Conservation (phyloP, 53 echinoderm and acorn worm genomes). For the Astropecten irregularis region DNA sequence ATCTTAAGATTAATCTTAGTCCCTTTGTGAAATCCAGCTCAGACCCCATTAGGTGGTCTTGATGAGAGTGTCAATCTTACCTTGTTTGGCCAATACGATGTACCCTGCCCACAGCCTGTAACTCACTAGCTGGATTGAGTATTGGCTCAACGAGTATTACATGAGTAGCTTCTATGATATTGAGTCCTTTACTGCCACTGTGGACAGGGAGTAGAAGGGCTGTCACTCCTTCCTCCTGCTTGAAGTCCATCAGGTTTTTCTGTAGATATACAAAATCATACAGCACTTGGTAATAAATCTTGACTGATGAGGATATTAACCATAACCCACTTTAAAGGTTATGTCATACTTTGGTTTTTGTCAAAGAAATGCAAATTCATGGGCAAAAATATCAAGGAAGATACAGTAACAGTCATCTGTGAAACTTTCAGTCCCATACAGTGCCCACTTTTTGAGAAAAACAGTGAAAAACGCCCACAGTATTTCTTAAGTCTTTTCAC, state of each 20-base stretch:
- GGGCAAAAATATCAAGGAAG: too few relatives aligned
- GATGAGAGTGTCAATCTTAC: conserved; percentile 66
- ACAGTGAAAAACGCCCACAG: too few relatives aligned
- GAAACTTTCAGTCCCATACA: too few relatives aligned
- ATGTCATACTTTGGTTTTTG: too few relatives aligned
- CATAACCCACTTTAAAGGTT: background rate
- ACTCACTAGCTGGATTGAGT: conserved; percentile 93
- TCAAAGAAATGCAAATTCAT: too few relatives aligned
- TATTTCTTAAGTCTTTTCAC: too few relatives aligned
- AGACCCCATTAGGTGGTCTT: too few relatives aligned
- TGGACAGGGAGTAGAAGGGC: conserved; percentile 89
- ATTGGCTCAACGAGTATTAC: conserved; percentile 95
- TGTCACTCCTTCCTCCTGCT: conserved; percentile 68
- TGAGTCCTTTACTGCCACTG: conserved; percentile 91
- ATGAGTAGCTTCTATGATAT: conserved; percentile 97
- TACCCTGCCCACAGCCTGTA: conserved; percentile 93
- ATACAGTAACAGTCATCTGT: too few relatives aligned
- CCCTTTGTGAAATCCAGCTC: too few relatives aligned
- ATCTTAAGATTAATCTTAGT: too few relatives aligned
- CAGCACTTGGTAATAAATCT: background rate
- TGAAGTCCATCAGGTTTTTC: conserved; percentile 89
- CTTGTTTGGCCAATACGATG: conserved; percentile 98
- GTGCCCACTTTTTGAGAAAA: too few relatives aligned
- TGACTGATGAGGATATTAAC: background rate
- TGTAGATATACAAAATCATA: background rate